phyloP scores from a whole-genome alignment of 2,797 vertebrate genomes.

The Alcedo atthis region DNA sequence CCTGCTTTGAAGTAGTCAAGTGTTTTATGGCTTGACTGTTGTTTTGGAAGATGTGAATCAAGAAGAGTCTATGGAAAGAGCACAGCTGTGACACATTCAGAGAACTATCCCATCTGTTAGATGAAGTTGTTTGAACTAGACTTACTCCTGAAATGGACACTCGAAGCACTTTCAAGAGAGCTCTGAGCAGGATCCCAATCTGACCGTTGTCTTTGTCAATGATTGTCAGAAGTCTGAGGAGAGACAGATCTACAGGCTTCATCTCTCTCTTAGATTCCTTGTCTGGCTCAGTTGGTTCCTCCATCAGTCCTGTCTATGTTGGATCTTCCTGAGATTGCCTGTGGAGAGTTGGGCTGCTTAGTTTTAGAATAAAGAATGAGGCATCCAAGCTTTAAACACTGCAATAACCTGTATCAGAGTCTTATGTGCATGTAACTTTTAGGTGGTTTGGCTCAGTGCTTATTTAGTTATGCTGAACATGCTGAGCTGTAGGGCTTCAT shows the following conservation, averaged over 20 bases:
- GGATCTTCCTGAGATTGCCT: neutral
- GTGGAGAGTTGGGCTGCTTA: neutral
- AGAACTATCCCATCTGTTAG: neutral
- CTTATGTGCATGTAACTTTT: neutral
- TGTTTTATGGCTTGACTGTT: neutral
- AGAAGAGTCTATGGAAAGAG: neutral
- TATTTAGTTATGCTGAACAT: neutral
- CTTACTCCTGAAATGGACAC: neutral
- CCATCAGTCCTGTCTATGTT: neutral
- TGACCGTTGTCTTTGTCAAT: neutral
- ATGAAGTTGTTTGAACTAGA: neutral
- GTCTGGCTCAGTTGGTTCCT: neutral
- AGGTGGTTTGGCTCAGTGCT: neutral
- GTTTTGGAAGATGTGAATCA: neutral
- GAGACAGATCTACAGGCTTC: neutral
- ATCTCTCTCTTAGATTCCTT: neutral
- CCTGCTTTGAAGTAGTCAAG: neutral
- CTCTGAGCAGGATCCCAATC: neutral
- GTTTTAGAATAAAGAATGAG: neutral
- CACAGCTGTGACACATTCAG: neutral
- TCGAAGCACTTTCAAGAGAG: neutral
- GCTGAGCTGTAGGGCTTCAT: neutral
- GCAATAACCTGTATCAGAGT: fast-evolving
- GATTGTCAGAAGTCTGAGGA: neutral
- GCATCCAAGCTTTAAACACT: neutral